Evolutionary conservation across 2,113 vertebrate species (phyloP).

Genomic region (Neoarius graeffei): DNA sequence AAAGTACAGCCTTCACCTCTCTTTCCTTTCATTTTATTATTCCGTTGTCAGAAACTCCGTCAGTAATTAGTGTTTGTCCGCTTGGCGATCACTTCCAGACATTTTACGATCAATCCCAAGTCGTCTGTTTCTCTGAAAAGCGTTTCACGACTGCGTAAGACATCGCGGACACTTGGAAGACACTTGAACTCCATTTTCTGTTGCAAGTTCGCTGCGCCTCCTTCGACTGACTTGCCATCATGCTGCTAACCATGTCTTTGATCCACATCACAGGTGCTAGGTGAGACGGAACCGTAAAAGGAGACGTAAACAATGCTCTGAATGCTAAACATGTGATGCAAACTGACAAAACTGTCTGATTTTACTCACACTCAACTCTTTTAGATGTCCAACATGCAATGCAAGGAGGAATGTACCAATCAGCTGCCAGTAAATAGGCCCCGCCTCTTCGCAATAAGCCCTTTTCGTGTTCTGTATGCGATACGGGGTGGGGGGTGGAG

Average conservation of each 20-base stretch:
- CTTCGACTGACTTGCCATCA: neutral
- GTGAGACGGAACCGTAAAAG: neutral
- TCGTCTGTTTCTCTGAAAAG: neutral
- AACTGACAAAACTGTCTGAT: neutral
- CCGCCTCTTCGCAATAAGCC: neutral
- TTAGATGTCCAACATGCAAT: neutral
- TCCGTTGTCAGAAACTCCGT: neutral
- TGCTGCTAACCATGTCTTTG: slow-evolving; percentile 25
- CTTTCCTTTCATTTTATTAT: neutral
- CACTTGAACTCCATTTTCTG: neutral
- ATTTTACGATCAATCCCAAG: neutral
- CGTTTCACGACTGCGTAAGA: neutral
- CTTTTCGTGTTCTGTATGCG: neutral
- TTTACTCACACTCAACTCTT: neutral
- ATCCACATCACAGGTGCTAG: neutral
- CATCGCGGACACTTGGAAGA: neutral
- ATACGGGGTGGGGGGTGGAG: neutral
- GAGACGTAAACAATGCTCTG: neutral
- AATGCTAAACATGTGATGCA: neutral
- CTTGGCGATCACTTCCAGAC: neutral
- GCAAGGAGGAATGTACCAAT: neutral
- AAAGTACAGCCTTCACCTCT: neutral
- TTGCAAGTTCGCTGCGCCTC: too few species aligned
- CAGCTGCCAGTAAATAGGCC: neutral
- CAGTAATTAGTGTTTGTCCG: neutral